These are phyloP conservation scores for Amphipoea lucens DNA, from an alignment of 2,888 invertebrate genomes.

Conservation along the genomic window DNA sequence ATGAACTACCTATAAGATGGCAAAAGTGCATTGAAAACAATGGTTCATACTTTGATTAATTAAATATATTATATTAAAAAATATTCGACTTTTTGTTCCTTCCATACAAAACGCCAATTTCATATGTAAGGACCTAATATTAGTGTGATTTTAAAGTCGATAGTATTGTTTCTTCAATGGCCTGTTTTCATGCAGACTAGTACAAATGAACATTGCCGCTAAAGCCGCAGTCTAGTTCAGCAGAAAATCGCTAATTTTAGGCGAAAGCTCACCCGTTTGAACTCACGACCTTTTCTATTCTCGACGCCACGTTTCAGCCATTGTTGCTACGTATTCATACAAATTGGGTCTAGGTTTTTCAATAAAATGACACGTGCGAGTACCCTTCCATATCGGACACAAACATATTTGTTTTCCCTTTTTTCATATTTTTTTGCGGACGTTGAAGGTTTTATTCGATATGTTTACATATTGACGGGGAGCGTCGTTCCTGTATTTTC, in stretches of 20 bases:
- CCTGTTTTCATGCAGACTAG: not conserved
- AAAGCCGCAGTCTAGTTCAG: not conserved
- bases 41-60: no score
- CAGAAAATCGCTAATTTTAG: not conserved
- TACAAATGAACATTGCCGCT: not conserved
- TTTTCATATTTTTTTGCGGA: conserved; percentile 26
- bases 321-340: conserved; percentile 12
- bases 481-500: conserved; percentile 11
- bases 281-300: conserved; percentile 5
- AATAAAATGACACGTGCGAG: conserved; percentile 16
- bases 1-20: no score
- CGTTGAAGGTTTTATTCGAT: conserved; percentile 21
- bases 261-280: not conserved
- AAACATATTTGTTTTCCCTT: conserved; percentile 42
- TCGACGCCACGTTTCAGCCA: not conserved
- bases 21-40: no score
- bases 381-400: conserved; percentile 14
- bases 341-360: conserved; percentile 24
- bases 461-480: conserved; percentile 35
- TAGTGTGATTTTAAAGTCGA: no score
- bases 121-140: no score
- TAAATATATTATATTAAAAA: no score
- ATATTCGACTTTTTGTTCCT: no score
- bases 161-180: not conserved
- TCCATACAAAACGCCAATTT: no score